These are phyloP conservation scores for Aphidius colemani DNA, from an alignment of 2,888 invertebrate species.

Conservation along the genomic window DNA sequence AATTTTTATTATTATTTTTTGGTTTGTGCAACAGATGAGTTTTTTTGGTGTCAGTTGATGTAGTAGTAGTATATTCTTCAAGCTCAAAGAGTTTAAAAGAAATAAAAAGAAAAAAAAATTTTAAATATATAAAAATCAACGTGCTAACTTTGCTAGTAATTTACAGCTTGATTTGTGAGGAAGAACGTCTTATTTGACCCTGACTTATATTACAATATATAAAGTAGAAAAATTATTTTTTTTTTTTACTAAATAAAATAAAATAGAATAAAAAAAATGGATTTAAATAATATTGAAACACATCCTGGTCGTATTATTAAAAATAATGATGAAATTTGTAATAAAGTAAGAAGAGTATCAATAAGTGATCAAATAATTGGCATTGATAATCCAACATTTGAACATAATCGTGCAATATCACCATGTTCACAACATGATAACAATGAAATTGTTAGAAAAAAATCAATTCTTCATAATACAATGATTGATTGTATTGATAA, in stretches of 20 bases:
- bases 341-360: slow-evolving; percentile 46
- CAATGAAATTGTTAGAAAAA: slow-evolving; percentile 49
- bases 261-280: slow-evolving; percentile 11
- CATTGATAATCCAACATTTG: slow-evolving; percentile 53
- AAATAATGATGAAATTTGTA: slow-evolving; percentile 32
- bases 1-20: no score
- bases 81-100: no score
- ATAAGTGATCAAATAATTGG: slow-evolving; percentile 55
- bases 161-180: no score
- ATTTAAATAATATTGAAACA: slow-evolving; percentile 5
- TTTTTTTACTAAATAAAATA: not conserved
- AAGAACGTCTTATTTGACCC: no score
- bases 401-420: slow-evolving; percentile 51
- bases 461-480: slow-evolving; percentile 51
- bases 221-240: not conserved
- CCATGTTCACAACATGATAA: slow-evolving; percentile 50
- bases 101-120: no score
- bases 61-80: no score
- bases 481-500: slow-evolving; percentile 54
- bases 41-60: no score
- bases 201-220: no score
- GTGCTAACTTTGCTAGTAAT: no score
- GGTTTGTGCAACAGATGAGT: no score
- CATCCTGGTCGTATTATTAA: slow-evolving; percentile 29
- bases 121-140: no score